These are phyloP conservation scores for Lithobates sylvaticus DNA, from an alignment of 2,797 vertebrate species.

Conservation along the genomic window DNA sequence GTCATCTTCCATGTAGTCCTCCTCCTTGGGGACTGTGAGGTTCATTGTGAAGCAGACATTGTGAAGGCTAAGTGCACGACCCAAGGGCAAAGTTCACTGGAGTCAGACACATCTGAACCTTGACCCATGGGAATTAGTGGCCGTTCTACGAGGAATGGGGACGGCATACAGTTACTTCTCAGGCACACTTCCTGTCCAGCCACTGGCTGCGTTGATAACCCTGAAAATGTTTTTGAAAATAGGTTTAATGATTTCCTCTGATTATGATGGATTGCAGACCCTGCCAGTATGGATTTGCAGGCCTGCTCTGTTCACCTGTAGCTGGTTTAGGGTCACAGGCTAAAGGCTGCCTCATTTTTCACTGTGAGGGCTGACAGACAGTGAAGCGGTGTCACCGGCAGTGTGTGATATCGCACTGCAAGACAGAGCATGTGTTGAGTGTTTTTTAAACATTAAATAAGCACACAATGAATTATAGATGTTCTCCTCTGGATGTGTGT, in stretches of 20 bases:
- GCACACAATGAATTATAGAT: slow-evolving; percentile 32
- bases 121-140: slow-evolving; percentile 62
- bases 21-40: slow-evolving; percentile 57
- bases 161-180: slow-evolving; percentile 58
- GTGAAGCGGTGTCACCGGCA: not conserved
- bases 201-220: slow-evolving; percentile 25
- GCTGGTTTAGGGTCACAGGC: slow-evolving; percentile 59
- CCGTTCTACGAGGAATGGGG: slow-evolving; percentile 23
- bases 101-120: slow-evolving; percentile 58
- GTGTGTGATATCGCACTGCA: not conserved
- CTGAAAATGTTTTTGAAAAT: slow-evolving; percentile 55
- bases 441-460: slow-evolving; percentile 18
- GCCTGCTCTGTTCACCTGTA: slow-evolving; percentile 56
- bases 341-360: slow-evolving; percentile 57
- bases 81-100: slow-evolving; percentile 67
- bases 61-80: slow-evolving; percentile 67
- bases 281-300: slow-evolving; percentile 15
- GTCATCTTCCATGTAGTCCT: slow-evolving; percentile 47
- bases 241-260: slow-evolving; percentile 53
- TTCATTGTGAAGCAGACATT: slow-evolving; percentile 51
- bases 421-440: slow-evolving; percentile 15
- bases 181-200: slow-evolving; percentile 29
- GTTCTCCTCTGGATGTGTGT: not conserved
- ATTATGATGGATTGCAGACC: slow-evolving; percentile 51
- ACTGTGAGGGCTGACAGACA: not conserved